These are phyloP conservation scores for Drosophila santomea DNA, from an alignment of 1,140 invertebrate genomes.

Conservation along the genomic window DNA sequence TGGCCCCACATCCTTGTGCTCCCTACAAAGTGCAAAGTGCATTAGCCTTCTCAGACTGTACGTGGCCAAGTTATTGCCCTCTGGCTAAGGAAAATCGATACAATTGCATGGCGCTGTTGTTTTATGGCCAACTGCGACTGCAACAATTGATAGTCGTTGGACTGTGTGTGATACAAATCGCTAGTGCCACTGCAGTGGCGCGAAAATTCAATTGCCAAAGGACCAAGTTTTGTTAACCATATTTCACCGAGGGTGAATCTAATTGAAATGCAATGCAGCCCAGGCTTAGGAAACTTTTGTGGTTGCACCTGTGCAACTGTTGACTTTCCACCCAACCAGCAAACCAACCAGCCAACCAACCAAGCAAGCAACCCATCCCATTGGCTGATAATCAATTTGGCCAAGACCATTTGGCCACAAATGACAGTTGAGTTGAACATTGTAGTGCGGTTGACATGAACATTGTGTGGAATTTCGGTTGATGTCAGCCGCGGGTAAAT, in stretches of 20 bases:
- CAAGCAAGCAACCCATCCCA: not conserved
- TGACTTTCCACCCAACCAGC: not conserved
- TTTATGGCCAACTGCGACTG: slow-evolving; percentile 62
- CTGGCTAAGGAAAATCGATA: slow-evolving; percentile 73
- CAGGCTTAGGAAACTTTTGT: slow-evolving; percentile 50
- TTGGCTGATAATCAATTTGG: slow-evolving; percentile 77
- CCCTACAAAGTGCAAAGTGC: slow-evolving; percentile 78
- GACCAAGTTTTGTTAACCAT: slow-evolving; percentile 65
- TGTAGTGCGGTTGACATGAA: slow-evolving; percentile 62
- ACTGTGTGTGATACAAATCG: slow-evolving; percentile 58
- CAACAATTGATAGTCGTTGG: slow-evolving; percentile 64
- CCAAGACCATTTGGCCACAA: slow-evolving; percentile 64
- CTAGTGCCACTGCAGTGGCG: slow-evolving; percentile 61
- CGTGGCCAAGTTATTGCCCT: slow-evolving; percentile 80
- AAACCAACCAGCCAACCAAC: too few relatives aligned
- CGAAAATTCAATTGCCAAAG: slow-evolving; percentile 28
- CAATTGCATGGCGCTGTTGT: slow-evolving; percentile 60
- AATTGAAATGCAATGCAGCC: slow-evolving; percentile 64
- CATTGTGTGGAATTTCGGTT: slow-evolving; percentile 61
- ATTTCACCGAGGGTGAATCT: slow-evolving; percentile 42
- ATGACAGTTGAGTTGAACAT: slow-evolving; percentile 63
- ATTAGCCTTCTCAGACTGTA: slow-evolving; percentile 66
- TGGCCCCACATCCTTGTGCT: slow-evolving; percentile 18
- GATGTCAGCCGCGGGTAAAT: slow-evolving; percentile 42
- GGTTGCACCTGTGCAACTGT: slow-evolving; percentile 59